These are phyloP conservation scores for Rhea americana DNA, from an alignment of 2,113 vertebrate genomes.

Conservation along the genomic window DNA sequence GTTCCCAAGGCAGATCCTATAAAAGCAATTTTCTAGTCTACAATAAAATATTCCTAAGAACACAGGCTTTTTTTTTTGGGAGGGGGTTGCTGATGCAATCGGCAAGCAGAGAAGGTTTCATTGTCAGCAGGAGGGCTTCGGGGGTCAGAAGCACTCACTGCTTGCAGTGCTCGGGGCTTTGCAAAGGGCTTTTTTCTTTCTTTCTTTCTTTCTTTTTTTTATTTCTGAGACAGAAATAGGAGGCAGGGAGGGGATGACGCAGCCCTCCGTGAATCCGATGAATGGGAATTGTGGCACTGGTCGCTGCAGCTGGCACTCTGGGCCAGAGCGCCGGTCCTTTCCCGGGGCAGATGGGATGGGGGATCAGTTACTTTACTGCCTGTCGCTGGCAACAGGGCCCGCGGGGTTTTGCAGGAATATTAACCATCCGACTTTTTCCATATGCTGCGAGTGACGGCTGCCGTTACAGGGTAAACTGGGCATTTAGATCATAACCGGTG, in stretches of 20 bases:
- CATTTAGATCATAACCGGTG: too few species aligned
- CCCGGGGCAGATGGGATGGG: too few species aligned
- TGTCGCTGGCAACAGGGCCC: neutral
- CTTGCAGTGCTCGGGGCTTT: constrained; percentile 57
- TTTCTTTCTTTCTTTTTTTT: too few species aligned
- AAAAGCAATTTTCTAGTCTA: constrained; percentile 56
- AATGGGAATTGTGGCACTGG: constrained; percentile 44
- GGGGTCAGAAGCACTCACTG: constrained; percentile 66
- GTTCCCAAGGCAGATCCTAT: constrained; percentile 62
- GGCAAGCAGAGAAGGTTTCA: constrained; percentile 56
- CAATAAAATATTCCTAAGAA: constrained; percentile 51
- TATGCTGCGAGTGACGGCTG: fast-evolving
- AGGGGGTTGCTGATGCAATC: constrained; percentile 46
- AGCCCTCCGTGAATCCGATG: constrained; percentile 21
- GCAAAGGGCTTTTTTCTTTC: neutral
- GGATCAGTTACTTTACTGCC: neutral
- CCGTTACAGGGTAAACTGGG: neutral
- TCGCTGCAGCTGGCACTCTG: neutral
- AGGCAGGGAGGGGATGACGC: constrained; percentile 57
- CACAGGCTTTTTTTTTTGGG: constrained; percentile 43
- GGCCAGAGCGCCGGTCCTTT: neutral
- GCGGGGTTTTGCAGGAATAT: fast-evolving
- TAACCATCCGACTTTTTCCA: neutral
- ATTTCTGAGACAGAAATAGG: constrained; percentile 55
- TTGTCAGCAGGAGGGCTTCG: constrained; percentile 61